Evolutionary conservation across 2,797 vertebrate species (phyloP).

Genomic region (Sebastes diploproa): DNA sequence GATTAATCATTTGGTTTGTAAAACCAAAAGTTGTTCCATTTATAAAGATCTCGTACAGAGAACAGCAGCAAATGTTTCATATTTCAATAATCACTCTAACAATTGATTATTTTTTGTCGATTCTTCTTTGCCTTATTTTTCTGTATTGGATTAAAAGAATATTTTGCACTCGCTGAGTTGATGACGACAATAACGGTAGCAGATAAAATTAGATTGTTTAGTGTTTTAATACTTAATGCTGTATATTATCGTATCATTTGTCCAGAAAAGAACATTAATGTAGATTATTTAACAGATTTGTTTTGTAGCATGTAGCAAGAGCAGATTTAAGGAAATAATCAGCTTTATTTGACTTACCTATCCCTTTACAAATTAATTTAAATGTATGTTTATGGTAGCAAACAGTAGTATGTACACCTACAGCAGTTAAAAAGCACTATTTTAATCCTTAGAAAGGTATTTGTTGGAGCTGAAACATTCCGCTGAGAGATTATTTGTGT

Average conservation of each 20-base stretch:
- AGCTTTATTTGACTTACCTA: neutral
- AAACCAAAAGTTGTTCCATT: neutral
- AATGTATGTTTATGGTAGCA: constrained; percentile 2
- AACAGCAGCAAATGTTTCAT: neutral
- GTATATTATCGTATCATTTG: neutral
- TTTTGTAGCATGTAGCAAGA: constrained; percentile 15
- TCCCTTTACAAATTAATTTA: neutral
- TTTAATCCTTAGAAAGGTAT: neutral
- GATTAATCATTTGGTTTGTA: neutral
- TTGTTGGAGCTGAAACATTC: neutral
- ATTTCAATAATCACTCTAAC: neutral
- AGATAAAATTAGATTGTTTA: neutral
- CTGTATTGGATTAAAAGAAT: neutral
- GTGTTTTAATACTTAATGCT: neutral
- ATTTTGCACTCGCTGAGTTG: constrained; percentile 31
- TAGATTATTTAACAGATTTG: neutral
- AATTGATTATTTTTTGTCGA: neutral
- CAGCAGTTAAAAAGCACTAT: neutral
- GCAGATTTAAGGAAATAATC: neutral
- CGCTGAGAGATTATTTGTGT: neutral
- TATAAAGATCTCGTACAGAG: neutral
- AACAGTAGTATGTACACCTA: neutral
- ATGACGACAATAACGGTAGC: neutral
- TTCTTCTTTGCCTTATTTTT: constrained; percentile 31
- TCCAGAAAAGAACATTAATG: neutral